Evolutionary conservation across 2,888 invertebrate genomes (phyloP), one percentile per base, ranked within the genome.

Genomic region (Blastobasis adustella): DNA sequence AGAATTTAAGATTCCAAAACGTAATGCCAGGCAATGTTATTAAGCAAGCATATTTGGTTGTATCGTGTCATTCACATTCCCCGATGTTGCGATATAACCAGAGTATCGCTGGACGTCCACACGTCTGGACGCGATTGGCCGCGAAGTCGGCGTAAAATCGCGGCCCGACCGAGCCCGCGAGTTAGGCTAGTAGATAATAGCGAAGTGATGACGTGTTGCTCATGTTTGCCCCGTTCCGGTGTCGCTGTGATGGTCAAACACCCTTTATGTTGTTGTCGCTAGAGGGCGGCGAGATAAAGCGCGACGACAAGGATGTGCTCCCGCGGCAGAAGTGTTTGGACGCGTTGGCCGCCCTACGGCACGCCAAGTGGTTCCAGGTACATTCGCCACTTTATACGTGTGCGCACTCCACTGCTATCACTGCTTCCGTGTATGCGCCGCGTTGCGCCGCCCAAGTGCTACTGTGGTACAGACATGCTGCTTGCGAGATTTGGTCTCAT

Each of bases 321-420:
- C 96, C 98, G 93, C 96, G 97, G 92, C 96, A 97, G 92, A 98
- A 98, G 92, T 99, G 99, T 94, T 95, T 99, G 92, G 95, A 98
- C 93, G 98, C 99, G 92, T 95, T 99, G 92, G 98, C 99, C 91
- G 97, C 97, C 91, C 95, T 99, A 90, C 96, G 99, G 92, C 98
- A 98, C 94, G 97, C 98, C 92, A 99, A 99, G 93, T 99, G 99
- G 98, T 99, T 99, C 95, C 98, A 99, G 97, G 98, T 98, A 87
- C 86, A 77, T 77, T 89, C 77, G 90, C 89, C 89, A 72, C 74
- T 83, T 71, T 65, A 67, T 62, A 71, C 72, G 69, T 73, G 79
- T 79, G 82, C 80, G 84, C 84, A 78, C 79, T 81, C 79, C 74
- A 6, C 9, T 23, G 23, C 47, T 1, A n/a, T 45, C 6, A 36